Conservation (phyloP, 2,888 invertebrate species). For the Eulithis prunata region DNA sequence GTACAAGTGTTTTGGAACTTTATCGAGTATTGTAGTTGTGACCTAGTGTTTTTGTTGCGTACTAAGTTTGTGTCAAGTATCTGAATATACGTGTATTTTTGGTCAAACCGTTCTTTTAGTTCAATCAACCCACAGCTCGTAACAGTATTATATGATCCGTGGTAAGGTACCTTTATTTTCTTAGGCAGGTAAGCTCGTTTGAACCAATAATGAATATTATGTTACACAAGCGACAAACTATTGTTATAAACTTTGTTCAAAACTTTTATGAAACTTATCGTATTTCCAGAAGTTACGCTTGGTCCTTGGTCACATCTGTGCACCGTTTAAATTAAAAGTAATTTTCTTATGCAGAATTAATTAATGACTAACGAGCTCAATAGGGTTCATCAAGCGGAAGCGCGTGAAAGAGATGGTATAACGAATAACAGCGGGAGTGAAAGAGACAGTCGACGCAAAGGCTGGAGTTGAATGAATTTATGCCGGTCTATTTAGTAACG, state of each 20-base stretch:
- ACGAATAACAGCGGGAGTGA: constrained; percentile 47
- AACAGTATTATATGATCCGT: no score
- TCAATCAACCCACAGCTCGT: no score
- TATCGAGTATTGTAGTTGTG: no score
- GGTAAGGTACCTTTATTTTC: no score
- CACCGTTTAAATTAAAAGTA: constrained; percentile 82
- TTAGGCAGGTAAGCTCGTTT: no score
- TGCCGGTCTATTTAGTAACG: constrained; percentile 82
- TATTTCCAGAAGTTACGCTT: constrained; percentile 33
- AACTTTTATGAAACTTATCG: constrained; percentile 20
- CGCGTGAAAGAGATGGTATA: constrained; percentile 56
- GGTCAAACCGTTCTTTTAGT: no score
- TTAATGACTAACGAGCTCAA: constrained; percentile 85
- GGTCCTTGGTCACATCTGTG: constrained; percentile 67
- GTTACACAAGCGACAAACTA: background rate
- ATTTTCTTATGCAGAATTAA: constrained; percentile 85
- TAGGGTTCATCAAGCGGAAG: constrained; percentile 84
- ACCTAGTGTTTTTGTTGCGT: no score
- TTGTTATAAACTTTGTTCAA: background rate
- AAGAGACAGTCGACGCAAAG: constrained; percentile 56
- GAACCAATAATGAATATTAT: background rate
- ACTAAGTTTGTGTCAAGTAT: no score
- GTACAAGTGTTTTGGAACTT: no score
- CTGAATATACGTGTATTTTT: no score
- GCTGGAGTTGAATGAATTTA: constrained; percentile 83